A percentile compares a stretch with the other conserved stretches of the same genome.
Conservation (phyloP, 2,797 vertebrate genomes). For the Thaleichthys pacificus region DNA sequence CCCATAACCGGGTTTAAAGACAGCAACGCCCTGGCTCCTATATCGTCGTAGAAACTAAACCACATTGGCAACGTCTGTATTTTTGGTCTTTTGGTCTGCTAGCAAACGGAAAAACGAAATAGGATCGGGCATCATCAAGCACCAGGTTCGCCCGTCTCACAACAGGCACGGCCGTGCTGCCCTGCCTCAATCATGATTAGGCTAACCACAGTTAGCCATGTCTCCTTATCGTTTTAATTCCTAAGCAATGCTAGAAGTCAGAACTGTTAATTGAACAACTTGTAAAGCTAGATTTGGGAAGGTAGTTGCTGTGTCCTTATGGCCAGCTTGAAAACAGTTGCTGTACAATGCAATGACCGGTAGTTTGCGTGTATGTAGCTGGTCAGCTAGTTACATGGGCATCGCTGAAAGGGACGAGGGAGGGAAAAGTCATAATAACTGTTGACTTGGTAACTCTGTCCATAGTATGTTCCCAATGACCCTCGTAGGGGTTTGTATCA, state of each 20-base stretch:
- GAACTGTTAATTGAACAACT: background rate
- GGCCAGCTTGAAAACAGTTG: background rate
- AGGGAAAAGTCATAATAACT: background rate
- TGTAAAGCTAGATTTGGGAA: background rate
- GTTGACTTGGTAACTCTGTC: background rate
- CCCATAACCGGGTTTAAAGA: slow-evolving; percentile 40
- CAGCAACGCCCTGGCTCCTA: background rate
- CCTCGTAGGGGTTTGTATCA: no score
- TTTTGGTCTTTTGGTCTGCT: background rate
- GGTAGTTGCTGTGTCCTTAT: background rate
- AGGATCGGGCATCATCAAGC: background rate
- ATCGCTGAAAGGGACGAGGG: background rate
- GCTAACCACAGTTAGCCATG: background rate
- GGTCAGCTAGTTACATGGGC: background rate
- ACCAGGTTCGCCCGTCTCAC: background rate
- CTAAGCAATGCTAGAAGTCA: background rate
- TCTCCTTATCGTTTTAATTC: background rate
- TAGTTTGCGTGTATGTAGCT: background rate
- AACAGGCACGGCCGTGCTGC: no score
- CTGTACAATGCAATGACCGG: no score
- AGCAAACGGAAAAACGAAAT: background rate
- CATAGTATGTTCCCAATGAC: no score
- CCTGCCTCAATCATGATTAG: no score
- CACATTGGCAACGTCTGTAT: background rate
- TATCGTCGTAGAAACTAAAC: slow-evolving; percentile 2